Conservation (phyloP, 2,113 vertebrate genomes). For the Solenodon paradoxus region DNA sequence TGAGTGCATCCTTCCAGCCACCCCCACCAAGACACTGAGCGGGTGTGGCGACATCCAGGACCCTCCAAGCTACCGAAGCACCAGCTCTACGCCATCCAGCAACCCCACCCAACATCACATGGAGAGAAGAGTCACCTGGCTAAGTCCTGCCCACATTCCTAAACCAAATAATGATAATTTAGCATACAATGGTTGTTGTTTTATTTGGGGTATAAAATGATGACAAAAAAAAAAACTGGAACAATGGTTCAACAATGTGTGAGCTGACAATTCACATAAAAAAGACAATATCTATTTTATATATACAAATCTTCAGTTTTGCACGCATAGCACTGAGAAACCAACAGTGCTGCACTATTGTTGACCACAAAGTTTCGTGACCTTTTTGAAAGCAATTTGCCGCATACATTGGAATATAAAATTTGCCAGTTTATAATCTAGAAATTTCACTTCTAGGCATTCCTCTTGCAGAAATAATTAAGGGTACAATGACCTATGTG, state of each 20-base stretch:
- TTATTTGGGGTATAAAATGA: neutral
- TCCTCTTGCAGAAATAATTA: neutral
- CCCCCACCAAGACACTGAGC: neutral
- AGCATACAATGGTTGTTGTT: neutral
- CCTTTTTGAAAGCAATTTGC: conserved; percentile 7
- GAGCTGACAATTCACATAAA: neutral
- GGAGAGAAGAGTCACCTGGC: neutral
- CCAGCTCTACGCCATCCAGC: neutral
- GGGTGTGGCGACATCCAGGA: neutral
- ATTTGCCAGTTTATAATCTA: neutral
- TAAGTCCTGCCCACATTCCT: neutral
- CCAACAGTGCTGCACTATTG: neutral
- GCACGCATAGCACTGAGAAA: neutral
- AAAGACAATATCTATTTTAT: neutral
- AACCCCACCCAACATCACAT: neutral
- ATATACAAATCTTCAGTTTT: neutral
- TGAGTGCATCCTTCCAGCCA: neutral
- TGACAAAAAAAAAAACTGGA: neutral
- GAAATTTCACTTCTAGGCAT: neutral
- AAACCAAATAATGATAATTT: neutral
- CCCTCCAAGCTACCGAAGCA: neutral
- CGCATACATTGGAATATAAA: neutral
- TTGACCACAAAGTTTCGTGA: neutral
- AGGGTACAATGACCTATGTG: neutral
- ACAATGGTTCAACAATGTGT: neutral